Base-by-base conservation (phyloP, 2,888 invertebrate species). In the Parthenolecanium corni region DNA sequence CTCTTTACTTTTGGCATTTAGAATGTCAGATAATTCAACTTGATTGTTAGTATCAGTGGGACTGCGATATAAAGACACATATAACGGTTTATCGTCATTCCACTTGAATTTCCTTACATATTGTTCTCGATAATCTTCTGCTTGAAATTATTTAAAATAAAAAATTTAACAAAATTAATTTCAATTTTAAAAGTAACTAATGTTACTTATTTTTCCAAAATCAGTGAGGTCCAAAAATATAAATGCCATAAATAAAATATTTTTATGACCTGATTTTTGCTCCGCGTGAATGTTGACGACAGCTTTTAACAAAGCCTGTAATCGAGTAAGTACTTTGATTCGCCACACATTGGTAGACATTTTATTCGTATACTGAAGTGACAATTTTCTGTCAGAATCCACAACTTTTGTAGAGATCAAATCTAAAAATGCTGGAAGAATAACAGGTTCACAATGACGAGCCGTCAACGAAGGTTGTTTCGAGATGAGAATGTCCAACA, bases 341-440 rank as follows among this genome's bases (percentile, higher is more conserved):
- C 88, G 79, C 89, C 89, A 90, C 70, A 84, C 84, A 1, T 84
- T 81, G 68, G 82, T 85, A 0, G 87, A 86, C 54, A 82, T 79
- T 73, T 83, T 84, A 49, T 66, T 56, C 21, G 51, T 65, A 23
- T 58, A 47, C 52, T 66, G 66, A 14, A 66, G 57, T 23, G 57
- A 61, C 11, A 66, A 57, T 56, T 64, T 66, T 3, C 66, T 57
- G 18, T 63, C 63, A 14, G 65, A 62, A 56, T 65, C 58, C 20
- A 42, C 58, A 9, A 64, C 56, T 46, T 66, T 65, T 14, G 66
- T 84, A 0, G 92, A 92, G 71, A 93, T 89, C 78, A 93, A 84
- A 68, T 87, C 84, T 11, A 93, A 76, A 69, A 93, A 88, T 71
- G 86, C 86, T 0, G 83, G 81, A 63, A 93, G 77, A 2, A 93